Evolutionary conservation across 2,888 invertebrate species (phyloP).

Genomic region (Thecophora atra): DNA sequence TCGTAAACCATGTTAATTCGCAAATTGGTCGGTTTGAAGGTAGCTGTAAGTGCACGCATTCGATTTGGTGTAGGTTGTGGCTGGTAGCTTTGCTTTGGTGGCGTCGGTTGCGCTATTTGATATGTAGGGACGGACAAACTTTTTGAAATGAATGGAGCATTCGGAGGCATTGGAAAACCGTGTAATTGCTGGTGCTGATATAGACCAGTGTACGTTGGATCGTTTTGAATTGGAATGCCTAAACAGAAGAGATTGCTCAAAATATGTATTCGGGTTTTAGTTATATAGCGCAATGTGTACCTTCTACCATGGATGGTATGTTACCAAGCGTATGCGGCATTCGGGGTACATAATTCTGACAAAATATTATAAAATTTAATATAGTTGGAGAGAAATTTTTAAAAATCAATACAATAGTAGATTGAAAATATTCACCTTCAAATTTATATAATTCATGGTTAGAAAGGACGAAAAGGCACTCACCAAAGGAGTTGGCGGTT

Average conservation of each 20-base stretch:
- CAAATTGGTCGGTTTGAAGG: constrained; percentile 66
- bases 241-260: neutral
- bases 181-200: constrained; percentile 37
- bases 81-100: constrained; percentile 46
- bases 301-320: constrained; percentile 48
- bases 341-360: constrained; percentile 44
- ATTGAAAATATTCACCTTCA: too few relatives aligned
- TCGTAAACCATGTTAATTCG: constrained; percentile 71
- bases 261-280: neutral
- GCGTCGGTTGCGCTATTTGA: constrained; percentile 39
- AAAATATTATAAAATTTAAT: neutral
- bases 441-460: too few relatives aligned
- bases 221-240: constrained; percentile 48
- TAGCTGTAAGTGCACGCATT: constrained; percentile 47
- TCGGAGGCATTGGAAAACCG: constrained; percentile 27
- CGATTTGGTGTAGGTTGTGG: constrained; percentile 38
- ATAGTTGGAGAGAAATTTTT: too few relatives aligned
- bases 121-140: constrained; percentile 38
- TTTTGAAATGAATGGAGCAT: constrained; percentile 30
- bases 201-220: constrained; percentile 50
- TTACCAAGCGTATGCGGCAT: constrained; percentile 50
- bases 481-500: constrained; percentile 40
- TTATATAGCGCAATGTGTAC: constrained; percentile 38
- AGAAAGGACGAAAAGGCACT: constrained; percentile 2
- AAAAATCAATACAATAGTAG: too few relatives aligned